Evolutionary conservation across 2,888 invertebrate species (phyloP), one percentile per base, ranked within the genome.

Genomic region (Ochropacha duplaris): DNA sequence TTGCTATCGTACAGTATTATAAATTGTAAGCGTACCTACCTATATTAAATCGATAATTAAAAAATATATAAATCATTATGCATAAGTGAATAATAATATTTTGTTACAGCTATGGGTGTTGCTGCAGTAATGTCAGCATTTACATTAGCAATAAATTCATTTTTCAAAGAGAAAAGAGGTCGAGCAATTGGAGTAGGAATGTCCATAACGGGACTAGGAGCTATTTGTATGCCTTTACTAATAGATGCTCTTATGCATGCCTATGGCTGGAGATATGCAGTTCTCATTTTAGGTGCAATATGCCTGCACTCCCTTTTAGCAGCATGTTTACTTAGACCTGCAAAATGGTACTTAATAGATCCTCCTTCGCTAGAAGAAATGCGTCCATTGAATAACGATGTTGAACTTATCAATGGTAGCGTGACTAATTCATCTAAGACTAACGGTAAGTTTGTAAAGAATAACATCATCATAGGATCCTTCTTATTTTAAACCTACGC

Each of bases 1-100:
- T 81, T 96, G 58, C 79, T 96, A 54, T 93, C 94, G 1, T 96
- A 95, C 84, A 95, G 96, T 80, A 86, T 96, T 76, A 92, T 96
- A 69, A 94, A 95, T 81, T 95, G 96, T 96, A 87, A 94, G 95
- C 94, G 73, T 63, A 26, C 24, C 22, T 39, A n/a, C n/a, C n/a
- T 36, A 22, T 26, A 0, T 9, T 8, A 14, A 22, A 22, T 12
- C 44, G 79, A 91, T n/a, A n/a, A n/a, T n/a, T n/a, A n/a, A n/a
- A n/a, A n/a, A n/a, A n/a, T n/a, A n/a, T n/a, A n/a, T n/a, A n/a
- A n/a, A n/a, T n/a, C n/a, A n/a, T n/a, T n/a, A n/a, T n/a, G n/a
- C n/a, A n/a, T n/a, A 6, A 36, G n/a, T 8, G 16, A 44, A 44
- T 16, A 0, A 1, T 94, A 94, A 68, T 71, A 62, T 65, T 68